Conservation (phyloP, 2,797 vertebrate genomes). For the Pantherophis alleghaniensis region DNA sequence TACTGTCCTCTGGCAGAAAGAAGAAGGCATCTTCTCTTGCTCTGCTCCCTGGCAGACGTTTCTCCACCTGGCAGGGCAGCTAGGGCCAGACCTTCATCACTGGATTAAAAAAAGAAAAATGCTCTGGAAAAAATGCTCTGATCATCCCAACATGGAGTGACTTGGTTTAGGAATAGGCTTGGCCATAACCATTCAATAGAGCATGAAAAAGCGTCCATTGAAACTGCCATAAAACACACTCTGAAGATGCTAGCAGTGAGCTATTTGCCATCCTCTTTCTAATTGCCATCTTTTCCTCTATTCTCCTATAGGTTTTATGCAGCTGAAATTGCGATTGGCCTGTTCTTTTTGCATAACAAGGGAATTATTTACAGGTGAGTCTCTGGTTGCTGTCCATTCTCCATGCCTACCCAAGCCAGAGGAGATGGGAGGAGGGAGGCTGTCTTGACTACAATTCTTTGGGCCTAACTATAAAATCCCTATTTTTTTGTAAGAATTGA, state of each 20-base stretch:
- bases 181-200: background rate
- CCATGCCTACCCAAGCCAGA: background rate
- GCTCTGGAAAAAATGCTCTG: background rate
- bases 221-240: background rate
- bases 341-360: slow-evolving; percentile 90
- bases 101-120: background rate
- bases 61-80: background rate
- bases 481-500: background rate
- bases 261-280: background rate
- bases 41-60: background rate
- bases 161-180: background rate
- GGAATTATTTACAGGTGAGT: slow-evolving; percentile 89
- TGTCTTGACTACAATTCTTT: background rate
- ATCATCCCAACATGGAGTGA: too few species aligned
- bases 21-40: background rate
- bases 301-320: slow-evolving; percentile 82
- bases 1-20: background rate
- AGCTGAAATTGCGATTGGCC: slow-evolving; percentile 88
- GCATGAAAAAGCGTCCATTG: background rate
- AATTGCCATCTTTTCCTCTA: background rate
- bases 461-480: background rate
- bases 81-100: background rate
- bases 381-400: background rate
- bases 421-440: too few species aligned
- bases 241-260: background rate